Evolutionary conservation across 2,113 vertebrate species (phyloP), one percentile per base, ranked within the genome.

Genomic region (Cygnus buccinator): DNA sequence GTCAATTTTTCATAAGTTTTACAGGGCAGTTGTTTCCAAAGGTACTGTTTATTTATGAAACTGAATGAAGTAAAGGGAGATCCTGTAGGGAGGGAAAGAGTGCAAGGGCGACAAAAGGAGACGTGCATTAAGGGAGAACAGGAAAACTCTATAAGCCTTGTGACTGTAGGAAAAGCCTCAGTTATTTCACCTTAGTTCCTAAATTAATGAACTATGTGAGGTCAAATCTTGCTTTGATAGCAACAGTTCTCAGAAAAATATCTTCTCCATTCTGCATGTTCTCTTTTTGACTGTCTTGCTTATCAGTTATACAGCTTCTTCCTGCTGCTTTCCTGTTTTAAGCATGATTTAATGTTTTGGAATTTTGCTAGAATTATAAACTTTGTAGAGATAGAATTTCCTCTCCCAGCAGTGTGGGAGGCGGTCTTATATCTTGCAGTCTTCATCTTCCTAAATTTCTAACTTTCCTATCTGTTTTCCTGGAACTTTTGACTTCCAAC

Each of bases 311-410:
- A 10, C 61, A 35, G 28, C n/a, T 90, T 91, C 41, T 93, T 31
- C 41, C 72, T 80, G 61, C 75, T 94, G 46, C 68, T 93, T 97
- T 94, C 78, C 74, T 93, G 67, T 77, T 68, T 19, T 57, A 46
- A 81, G 44, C 61, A 58, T 93, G 90, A 93, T 93, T 84, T 95
- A 82, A 52, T 65, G 21, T 74, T 93, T 76, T 84, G 86, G 92
- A 94, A 84, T 95, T 93, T 89, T 90, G 84, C 61, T 83, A 96
- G 74, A 54, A 19, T 79, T 2, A 82, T 66, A 76, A 96, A 93
- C 77, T 95, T 76, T 62, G 26, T 86, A 76, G 33, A 82, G 79
- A 57, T 39, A 90, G 84, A 92, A 46, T 72, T 92, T 84, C 84
- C 28, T 84, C 44, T 87, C 44, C 12, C 21, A 71, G 5, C 21